Conservation (phyloP, 2,113 vertebrate species). For the Sapajus apella region DNA sequence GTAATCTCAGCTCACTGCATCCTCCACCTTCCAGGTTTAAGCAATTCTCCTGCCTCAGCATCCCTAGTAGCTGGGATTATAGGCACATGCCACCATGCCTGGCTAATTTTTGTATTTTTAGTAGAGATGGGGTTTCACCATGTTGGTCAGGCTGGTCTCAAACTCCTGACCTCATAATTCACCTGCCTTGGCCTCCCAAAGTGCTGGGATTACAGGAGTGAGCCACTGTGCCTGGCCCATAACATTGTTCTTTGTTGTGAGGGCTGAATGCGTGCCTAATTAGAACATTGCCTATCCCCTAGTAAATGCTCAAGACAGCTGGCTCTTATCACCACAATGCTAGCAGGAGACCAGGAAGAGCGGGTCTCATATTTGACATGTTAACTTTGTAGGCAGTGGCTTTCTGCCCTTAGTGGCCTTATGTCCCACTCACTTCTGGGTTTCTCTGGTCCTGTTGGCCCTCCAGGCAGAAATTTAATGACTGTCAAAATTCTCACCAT, state of each 20-base stretch:
- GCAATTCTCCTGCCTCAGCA: no score
- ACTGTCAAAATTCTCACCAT: slow-evolving; percentile 45
- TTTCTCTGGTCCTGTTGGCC: not conserved
- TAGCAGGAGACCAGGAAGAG: not conserved
- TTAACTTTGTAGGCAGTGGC: not conserved
- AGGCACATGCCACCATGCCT: no score
- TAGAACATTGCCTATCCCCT: not conserved
- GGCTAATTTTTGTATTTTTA: no score
- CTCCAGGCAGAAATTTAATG: slow-evolving; percentile 34
- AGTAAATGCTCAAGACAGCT: not conserved
- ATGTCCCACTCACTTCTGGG: not conserved
- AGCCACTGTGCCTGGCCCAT: not conserved
- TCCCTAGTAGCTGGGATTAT: no score
- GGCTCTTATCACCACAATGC: no score
- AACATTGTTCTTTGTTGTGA: not conserved
- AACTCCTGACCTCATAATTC: no score
- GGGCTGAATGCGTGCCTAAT: not conserved
- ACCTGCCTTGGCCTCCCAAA: no score
- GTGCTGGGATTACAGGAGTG: no score
- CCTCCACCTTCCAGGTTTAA: no score
- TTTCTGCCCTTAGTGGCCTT: not conserved
- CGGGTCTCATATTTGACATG: not conserved
- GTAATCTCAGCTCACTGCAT: no score
- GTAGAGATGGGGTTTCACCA: no score
- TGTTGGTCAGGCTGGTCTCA: no score